These are phyloP conservation scores for Alligator mississippiensis DNA, from an alignment of 2,113 vertebrate genomes.

Conservation along the genomic window DNA sequence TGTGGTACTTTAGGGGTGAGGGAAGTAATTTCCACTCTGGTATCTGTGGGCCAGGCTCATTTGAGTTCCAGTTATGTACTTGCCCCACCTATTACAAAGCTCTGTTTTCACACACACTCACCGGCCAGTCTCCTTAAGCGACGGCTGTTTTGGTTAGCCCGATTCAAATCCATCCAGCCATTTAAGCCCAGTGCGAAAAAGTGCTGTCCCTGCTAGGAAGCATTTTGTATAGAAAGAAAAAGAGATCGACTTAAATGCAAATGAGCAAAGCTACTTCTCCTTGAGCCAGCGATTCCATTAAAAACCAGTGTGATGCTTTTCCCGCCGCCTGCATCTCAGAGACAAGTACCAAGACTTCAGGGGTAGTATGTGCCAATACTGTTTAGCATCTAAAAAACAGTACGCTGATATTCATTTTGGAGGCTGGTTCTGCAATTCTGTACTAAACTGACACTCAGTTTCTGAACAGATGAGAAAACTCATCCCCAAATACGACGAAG, in stretches of 20 bases:
- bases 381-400: neutral
- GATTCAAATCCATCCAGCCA: fast-evolving
- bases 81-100: neutral
- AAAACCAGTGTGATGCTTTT: fast-evolving
- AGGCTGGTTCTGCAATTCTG: neutral
- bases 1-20: too few relatives aligned
- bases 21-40: fast-evolving
- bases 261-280: neutral
- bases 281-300: neutral
- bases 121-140: neutral
- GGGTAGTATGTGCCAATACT: fast-evolving
- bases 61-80: neutral
- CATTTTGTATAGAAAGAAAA: neutral
- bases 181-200: neutral
- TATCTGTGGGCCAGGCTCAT: neutral
- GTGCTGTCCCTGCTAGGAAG: neutral
- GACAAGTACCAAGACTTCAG: neutral
- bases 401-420: neutral
- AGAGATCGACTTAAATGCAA: neutral
- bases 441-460: fast-evolving
- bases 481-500: fast-evolving
- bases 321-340: neutral
- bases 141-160: fast-evolving
- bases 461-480: neutral
- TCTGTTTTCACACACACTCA: neutral